These are phyloP conservation scores for Lordiphosa andalusiaca DNA, from an alignment of 2,888 invertebrate species.

Conservation along the genomic window DNA sequence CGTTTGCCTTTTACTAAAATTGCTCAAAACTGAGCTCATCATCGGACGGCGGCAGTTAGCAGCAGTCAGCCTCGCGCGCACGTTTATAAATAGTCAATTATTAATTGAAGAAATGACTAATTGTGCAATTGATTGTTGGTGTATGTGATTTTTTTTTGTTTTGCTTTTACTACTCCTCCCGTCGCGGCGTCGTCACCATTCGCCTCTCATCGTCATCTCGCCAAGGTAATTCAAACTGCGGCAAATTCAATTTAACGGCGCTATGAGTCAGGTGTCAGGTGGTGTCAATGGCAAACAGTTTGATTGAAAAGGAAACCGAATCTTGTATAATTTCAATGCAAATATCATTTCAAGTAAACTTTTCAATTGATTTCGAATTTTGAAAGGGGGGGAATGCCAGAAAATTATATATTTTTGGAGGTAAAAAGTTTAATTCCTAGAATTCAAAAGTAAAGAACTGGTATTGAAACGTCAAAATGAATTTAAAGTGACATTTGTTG, in stretches of 20 bases:
- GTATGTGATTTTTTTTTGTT: conserved; percentile 30
- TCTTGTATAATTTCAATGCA: neutral
- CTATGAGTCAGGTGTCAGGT: conserved; percentile 6
- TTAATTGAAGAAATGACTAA: conserved; percentile 67
- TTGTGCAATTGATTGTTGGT: conserved; percentile 36
- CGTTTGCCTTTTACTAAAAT: conserved; percentile 20
- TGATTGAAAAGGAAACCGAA: conserved; percentile 1
- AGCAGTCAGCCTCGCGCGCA: conserved; percentile 10
- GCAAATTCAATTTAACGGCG: conserved; percentile 4
- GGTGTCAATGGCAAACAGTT: neutral
- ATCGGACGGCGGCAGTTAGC: conserved; percentile 8
- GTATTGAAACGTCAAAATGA: no score
- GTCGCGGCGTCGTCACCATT: no score
- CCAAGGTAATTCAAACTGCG: conserved; percentile 18
- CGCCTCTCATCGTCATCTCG: no score
- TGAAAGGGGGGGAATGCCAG: no score
- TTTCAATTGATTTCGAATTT: no score
- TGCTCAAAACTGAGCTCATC: conserved; percentile 53
- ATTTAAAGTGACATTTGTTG: no score
- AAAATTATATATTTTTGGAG: no score
- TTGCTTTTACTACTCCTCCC: neutral
- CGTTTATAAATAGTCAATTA: conserved; percentile 66
- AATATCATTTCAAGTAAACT: neutral
- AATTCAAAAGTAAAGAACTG: no score
- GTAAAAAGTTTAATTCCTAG: no score